Evolutionary conservation across 2,797 vertebrate genomes (phyloP), one percentile per base, ranked within the genome.

Genomic region (Glyptemys insculpta): DNA sequence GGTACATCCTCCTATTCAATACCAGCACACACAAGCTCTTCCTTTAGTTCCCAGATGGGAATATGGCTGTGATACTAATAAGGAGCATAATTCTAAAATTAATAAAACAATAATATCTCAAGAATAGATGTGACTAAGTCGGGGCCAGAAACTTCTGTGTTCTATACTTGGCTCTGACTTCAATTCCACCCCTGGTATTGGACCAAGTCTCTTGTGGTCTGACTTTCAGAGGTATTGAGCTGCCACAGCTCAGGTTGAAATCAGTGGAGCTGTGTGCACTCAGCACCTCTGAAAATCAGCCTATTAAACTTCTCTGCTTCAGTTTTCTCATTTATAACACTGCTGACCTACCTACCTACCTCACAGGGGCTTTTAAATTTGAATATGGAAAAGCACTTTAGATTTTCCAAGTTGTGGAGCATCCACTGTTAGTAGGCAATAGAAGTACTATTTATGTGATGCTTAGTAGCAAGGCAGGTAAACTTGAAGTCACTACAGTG

Each of bases 1-100:
- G 53, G 86, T 91, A 57, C 56, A 86, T 92, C 82, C 85, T 97
- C 34, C 86, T 91, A 82, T 88, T 97, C 93, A 92, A 80, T 8
- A 6, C 10, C 68, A 65, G 41, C 54, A 53, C 74, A 19, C 6
- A 18, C 14, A 79, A 54, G 15, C 41, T 90, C 86, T 94, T 94
- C 56, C 89, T 94, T 94, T 88, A 86, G 81, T 91, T 88, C 50
- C 87, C 74, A 83, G 83, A 44, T 44, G 47, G 57, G n/a, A 96
- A 79, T 78, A 87, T 25, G 18, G 89, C 25, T 84, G 56, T 65
- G 27, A 90, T 83, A 56, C 19, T 53, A 84, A 29, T 88, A 93
- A 83, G 84, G 34, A 87, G 14, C 62, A 89, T 74, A 81, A 87
- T 88, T 47, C 54, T 90, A 44, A 50, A 92, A 88, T 49, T 87